Evolutionary conservation across 2,113 vertebrate genomes (phyloP).

Genomic region (Salminus brasiliensis): DNA sequence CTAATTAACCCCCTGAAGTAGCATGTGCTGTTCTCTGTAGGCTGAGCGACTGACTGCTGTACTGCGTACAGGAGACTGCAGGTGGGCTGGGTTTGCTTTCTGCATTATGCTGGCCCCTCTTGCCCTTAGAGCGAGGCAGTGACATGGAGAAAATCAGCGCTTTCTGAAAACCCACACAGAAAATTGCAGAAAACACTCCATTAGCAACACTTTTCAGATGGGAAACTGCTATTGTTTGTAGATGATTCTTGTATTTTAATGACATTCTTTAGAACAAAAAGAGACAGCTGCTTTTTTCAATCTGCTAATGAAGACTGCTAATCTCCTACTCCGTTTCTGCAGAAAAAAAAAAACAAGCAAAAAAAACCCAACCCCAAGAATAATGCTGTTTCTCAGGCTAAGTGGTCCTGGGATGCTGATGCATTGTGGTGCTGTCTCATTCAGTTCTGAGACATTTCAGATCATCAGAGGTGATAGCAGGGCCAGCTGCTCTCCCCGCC

Average conservation of each 20-base stretch:
- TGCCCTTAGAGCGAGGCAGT: neutral
- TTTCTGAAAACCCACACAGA: neutral
- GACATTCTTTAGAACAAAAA: too few relatives aligned
- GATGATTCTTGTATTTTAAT: too few relatives aligned
- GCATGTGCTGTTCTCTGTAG: conserved; percentile 22
- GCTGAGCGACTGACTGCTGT: conserved; percentile 28
- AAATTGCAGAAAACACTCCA: neutral
- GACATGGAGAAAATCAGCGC: neutral
- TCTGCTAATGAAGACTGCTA: too few relatives aligned
- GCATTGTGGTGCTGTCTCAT: conserved; percentile 16
- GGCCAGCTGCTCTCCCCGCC: conserved; percentile 13
- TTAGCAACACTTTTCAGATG: too few relatives aligned
- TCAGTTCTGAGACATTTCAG: conserved; percentile 18
- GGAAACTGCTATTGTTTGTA: too few relatives aligned
- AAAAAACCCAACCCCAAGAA: neutral
- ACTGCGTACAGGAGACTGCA: neutral
- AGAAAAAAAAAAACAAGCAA: neutral
- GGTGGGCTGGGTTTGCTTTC: neutral
- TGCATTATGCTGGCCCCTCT: conserved; percentile 6
- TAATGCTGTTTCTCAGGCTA: neutral
- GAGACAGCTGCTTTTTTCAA: too few relatives aligned
- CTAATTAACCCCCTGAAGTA: conserved; percentile 51
- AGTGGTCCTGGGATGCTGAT: conserved; percentile 13
- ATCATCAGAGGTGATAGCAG: conserved; percentile 1
- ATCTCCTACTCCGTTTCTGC: neutral